phyloP scores from a whole-genome alignment of 2,113 vertebrate genomes.

The Phyllostomus discolor region DNA sequence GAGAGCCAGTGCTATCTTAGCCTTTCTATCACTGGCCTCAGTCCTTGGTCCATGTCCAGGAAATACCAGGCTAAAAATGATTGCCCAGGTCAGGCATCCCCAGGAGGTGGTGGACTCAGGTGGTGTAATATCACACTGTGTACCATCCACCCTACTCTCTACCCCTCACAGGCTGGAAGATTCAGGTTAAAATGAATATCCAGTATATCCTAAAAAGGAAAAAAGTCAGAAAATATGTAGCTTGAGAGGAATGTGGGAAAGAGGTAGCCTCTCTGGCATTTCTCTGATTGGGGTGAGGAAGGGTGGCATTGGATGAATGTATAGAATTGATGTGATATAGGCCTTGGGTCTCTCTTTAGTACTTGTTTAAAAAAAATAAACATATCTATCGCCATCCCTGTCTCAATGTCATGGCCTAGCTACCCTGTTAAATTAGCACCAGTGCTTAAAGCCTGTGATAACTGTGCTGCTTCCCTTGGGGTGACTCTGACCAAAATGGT shows the following conservation, averaged over 20 bases:
- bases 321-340: conserved; percentile 47
- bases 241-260: background rate
- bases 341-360: conserved; percentile 48
- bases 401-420: conserved; percentile 46
- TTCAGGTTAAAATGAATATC: conserved; percentile 14
- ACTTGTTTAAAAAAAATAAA: background rate
- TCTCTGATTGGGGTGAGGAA: background rate
- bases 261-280: background rate
- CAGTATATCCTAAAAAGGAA: background rate
- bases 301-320: conserved; percentile 8
- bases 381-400: conserved; percentile 41
- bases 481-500: conserved; percentile 54
- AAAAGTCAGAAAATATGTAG: background rate
- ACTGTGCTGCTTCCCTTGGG: conserved; percentile 32
- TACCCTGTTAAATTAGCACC: conserved; percentile 52
- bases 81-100: conserved; percentile 55
- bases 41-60: conserved; percentile 41
- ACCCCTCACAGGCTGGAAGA: background rate
- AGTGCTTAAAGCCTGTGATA: conserved; percentile 44
- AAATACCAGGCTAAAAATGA: conserved; percentile 72
- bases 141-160: background rate
- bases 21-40: conserved; percentile 33
- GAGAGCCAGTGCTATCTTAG: conserved; percentile 25
- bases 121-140: conserved; percentile 31
- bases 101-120: conserved; percentile 42